phyloP scores from a whole-genome alignment of 2,888 invertebrate species.

The Dryocosmus kuriphilus region DNA sequence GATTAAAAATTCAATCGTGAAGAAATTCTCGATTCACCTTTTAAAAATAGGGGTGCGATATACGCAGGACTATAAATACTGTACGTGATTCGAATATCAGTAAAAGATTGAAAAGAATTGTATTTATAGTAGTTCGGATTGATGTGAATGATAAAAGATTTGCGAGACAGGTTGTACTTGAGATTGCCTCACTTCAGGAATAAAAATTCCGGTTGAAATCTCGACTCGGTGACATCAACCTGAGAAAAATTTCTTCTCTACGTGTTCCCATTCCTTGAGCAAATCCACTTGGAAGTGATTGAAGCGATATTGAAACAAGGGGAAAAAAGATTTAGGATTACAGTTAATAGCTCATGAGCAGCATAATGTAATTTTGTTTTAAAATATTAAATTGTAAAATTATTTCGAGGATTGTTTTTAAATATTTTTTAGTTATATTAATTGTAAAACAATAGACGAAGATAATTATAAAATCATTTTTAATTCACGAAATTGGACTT shows the following conservation, averaged over 20 bases:
- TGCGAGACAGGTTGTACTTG: conserved; percentile 12
- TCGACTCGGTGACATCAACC: not conserved
- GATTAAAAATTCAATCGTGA: conserved; percentile 56
- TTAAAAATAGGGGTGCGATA: conserved; percentile 42
- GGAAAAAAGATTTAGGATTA: not conserved
- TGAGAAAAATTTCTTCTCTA: not conserved
- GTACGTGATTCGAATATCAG: conserved; percentile 46
- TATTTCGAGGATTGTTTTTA: too few species aligned
- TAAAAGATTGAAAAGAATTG: conserved; percentile 27
- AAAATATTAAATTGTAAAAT: not conserved
- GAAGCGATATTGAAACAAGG: not conserved
- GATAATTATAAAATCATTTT: too few species aligned
- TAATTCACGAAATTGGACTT: too few species aligned
- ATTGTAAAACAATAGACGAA: too few species aligned
- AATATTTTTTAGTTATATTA: too few species aligned
- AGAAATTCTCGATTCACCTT: conserved; percentile 52
- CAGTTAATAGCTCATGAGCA: not conserved
- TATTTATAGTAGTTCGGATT: conserved; percentile 25
- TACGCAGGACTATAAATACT: conserved; percentile 53
- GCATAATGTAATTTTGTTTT: not conserved
- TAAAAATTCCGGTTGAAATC: conserved; percentile 20
- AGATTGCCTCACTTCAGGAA: conserved; percentile 18
- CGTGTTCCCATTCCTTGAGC: not conserved
- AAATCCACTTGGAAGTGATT: conserved; percentile 6
- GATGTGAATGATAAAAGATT: conserved; percentile 35